Evolutionary conservation across 1,140 invertebrate species (phyloP).

Genomic region (Pogonus chalceus): DNA sequence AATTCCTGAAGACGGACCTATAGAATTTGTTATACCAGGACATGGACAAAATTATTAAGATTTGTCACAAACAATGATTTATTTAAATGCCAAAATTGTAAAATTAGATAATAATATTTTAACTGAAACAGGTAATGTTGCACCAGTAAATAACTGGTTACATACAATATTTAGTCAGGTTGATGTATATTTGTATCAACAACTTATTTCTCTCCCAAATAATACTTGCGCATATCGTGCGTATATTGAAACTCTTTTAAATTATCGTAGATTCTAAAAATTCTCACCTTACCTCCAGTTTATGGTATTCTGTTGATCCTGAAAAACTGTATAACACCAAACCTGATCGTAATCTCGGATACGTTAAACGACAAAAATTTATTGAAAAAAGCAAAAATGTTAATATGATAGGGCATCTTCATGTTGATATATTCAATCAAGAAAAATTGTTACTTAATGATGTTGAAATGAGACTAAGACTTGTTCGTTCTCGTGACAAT

Average conservation of each 20-base stretch:
- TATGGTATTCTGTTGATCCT: slow-evolving; percentile 1
- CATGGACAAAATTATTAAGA: slow-evolving; percentile 32
- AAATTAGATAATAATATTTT: slow-evolving; percentile 17
- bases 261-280: slow-evolving; percentile 3
- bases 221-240: slow-evolving; percentile 35
- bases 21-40: slow-evolving; percentile 34
- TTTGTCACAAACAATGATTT: slow-evolving; percentile 30
- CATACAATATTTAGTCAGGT: slow-evolving; percentile 35
- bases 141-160: slow-evolving; percentile 32
- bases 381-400: slow-evolving; percentile 3
- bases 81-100: slow-evolving; percentile 27
- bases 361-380: slow-evolving; percentile 17
- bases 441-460: slow-evolving; percentile 34
- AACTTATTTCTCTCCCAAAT: slow-evolving; percentile 32
- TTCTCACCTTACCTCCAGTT: neutral
- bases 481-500: slow-evolving; percentile 27
- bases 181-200: slow-evolving; percentile 36
- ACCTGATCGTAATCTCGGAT: slow-evolving; percentile 15
- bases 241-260: slow-evolving; percentile 33
- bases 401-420: slow-evolving; percentile 23
- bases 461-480: slow-evolving; percentile 30
- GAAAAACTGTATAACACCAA: slow-evolving; percentile 1
- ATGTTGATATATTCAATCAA: slow-evolving; percentile 32
- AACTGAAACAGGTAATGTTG: slow-evolving; percentile 16
- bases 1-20: slow-evolving; percentile 28